Base-by-base conservation (phyloP, 2,888 invertebrate species). In the Lasioglossum pauxillum region DNA sequence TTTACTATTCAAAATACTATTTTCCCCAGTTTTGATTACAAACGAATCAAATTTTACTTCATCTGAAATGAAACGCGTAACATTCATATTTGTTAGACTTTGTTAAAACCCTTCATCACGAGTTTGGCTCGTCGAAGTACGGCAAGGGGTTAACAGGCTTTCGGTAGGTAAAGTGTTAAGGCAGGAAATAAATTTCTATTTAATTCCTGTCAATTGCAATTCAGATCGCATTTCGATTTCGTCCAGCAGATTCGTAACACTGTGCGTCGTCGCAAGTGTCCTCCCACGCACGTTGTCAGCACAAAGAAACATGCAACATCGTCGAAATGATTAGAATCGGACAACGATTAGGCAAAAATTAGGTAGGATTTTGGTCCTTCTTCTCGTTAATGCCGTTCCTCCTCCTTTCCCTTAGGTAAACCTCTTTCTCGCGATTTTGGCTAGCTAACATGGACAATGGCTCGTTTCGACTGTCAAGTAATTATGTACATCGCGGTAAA, bases 391-490 rank as follows among this genome's bases (percentile, higher is more conserved):
- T 46, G n/a, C 35, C 69, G 44, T 75, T 44, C 14, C 12, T n/a
- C 41, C 16, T 27, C 31, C 2, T n/a, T 8, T 44, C 23, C 31
- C 5, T 64, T 76, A 69, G 41, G 16, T 46, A 72, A n/a, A n/a
- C 16, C 53, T 23, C 7, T 16, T 23, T 27, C 35, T 57, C 23
- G 12, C 16, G 27, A 64, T 46, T 53, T 79, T 27, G 23, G n/a
- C 31, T 27, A 73, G 31, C 41, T 23, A 69, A 79, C 79, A 41
- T 53, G 12, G n/a, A 64, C n/a, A 41, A 73, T 23, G n/a, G n/a
- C 78, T 49, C 16, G 31, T 64, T 64, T 10, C 49, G 49, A 31
- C 41, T n/a, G 57, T 41, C 38, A 27, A 44, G 41, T 71, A 69
- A 69, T 57, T 78, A 16, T 31, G 73, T 46, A 27, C 27, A 41